Conservation (phyloP, 2,113 vertebrate genomes). For the Arvicanthis niloticus region DNA sequence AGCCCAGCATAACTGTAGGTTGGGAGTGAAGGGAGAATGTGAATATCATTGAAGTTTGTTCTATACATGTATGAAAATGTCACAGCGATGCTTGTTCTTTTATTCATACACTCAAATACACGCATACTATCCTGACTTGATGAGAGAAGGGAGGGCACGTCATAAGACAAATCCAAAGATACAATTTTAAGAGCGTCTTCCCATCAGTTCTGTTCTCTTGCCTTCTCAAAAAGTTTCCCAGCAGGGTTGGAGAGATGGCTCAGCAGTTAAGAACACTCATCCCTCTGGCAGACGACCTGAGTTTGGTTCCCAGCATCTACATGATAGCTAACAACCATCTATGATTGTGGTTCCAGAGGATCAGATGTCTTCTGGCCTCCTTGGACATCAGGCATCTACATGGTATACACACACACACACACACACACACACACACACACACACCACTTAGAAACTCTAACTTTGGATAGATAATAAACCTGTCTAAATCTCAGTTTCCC, state of each 20-base stretch:
- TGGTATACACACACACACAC: background rate
- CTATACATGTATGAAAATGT: background rate
- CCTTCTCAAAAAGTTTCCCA: background rate
- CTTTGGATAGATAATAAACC: background rate
- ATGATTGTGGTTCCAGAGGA: no score
- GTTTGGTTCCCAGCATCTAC: background rate
- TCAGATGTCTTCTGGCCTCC: background rate
- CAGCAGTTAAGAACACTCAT: no score
- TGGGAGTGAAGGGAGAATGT: background rate
- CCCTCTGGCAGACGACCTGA: background rate
- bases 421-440: background rate
- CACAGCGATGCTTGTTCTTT: background rate
- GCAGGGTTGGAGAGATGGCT: background rate
- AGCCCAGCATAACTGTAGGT: background rate
- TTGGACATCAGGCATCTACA: background rate
- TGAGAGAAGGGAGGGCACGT: background rate
- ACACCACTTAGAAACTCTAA: background rate
- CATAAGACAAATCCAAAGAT: background rate
- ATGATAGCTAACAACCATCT: no score
- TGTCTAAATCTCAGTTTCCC: constrained; percentile 4
- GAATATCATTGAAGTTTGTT: background rate
- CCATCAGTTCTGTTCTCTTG: background rate
- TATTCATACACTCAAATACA: background rate
- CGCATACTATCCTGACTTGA: background rate
- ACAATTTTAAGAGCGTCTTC: background rate